Percentiles rank a stretch among this genome's conserved stretches.
phyloP scores from a whole-genome alignment of 2,888 invertebrate genomes.

The Nomada lathburiana region DNA sequence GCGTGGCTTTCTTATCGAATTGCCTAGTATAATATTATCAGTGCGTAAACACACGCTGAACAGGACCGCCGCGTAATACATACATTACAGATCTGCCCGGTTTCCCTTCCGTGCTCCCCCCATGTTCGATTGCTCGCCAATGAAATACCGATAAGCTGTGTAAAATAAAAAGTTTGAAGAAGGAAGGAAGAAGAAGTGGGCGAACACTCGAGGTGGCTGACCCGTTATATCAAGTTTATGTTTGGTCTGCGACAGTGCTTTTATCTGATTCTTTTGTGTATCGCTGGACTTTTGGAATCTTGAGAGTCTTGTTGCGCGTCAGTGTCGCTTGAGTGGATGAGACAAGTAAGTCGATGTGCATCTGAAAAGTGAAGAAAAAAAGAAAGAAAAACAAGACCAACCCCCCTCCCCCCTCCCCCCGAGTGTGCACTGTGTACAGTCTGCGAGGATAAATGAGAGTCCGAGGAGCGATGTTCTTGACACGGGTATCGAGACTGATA shows the following conservation, averaged over 20 bases:
- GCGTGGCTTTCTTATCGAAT: conserved; percentile 18
- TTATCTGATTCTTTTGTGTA: not conserved
- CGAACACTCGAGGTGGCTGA: not conserved
- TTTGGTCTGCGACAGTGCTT: too few species aligned
- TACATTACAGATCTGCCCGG: not conserved
- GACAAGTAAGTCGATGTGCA: not conserved
- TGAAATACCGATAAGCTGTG: not conserved
- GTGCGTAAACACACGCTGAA: not conserved
- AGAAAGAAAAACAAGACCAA: too few species aligned
- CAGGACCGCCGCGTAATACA: not conserved
- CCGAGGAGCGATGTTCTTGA: too few species aligned
- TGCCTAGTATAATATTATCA: conserved; percentile 5
- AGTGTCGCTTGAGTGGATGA: not conserved
- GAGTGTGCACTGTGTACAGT: too few species aligned
- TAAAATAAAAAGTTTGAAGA: too few species aligned
- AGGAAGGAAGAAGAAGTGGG: too few species aligned
- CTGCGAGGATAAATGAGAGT: too few species aligned
- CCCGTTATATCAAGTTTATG: not conserved
- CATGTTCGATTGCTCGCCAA: not conserved
- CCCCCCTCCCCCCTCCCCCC: too few species aligned
- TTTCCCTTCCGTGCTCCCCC: not conserved
- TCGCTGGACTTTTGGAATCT: not conserved
- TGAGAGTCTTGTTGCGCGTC: not conserved
- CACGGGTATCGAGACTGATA: too few species aligned
- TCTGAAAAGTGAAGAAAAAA: not conserved